Base-by-base conservation (phyloP, 2,113 vertebrate genomes). In the Zootoca vivipara region DNA sequence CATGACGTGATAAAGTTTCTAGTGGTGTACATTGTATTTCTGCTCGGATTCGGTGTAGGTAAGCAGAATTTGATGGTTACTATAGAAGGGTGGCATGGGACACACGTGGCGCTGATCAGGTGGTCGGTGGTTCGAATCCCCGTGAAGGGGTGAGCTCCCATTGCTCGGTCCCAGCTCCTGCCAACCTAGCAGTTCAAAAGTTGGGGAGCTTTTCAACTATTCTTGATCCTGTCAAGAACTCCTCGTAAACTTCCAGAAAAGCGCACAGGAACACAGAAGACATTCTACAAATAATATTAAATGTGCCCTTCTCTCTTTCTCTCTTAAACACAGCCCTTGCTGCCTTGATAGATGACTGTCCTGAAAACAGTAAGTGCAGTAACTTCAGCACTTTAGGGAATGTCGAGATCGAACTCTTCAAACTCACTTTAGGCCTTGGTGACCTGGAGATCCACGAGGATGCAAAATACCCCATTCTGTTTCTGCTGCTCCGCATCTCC, bases 11-110 rank as follows among this genome's bases (percentile, higher is more conserved):
- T 98, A 82, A 97, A 97, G 87, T 98, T 98, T 91, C 94, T 98
- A 74, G 96, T 97, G 83, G 97, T 97, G 33, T 98, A 97, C 85
- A 96, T 97, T 13, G 95, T 98, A 81, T 98, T 98, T 93, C 94
- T 98, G 90, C 96, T 98, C 93, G 97, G 97, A 95, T 98, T 98
- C 89, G 97, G 97, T 4, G 97, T 97, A 95, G 97, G 97, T 98
- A 97, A 96, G 90, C 94, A 86, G 52, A 38, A 40, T 5, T 56
- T 18, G 8, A 18, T 46, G 9, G 46, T 26, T 78, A 89, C 93
- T 74, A 75, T 78, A 52, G 88, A 85, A 93, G 89, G 92, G 87
- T 82, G 86, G 79, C n/a, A n/a, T n/a, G n/a, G n/a, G n/a, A n/a
- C n/a, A n/a, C n/a, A n/a, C n/a, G n/a, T n/a, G n/a, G n/a, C n/a